Percentiles rank a stretch among this genome's conserved stretches.
Evolutionary conservation across 64 coral and sea anemone genomes (phyloP).

Genomic region (Hydrozoanthus tunicans): DNA sequence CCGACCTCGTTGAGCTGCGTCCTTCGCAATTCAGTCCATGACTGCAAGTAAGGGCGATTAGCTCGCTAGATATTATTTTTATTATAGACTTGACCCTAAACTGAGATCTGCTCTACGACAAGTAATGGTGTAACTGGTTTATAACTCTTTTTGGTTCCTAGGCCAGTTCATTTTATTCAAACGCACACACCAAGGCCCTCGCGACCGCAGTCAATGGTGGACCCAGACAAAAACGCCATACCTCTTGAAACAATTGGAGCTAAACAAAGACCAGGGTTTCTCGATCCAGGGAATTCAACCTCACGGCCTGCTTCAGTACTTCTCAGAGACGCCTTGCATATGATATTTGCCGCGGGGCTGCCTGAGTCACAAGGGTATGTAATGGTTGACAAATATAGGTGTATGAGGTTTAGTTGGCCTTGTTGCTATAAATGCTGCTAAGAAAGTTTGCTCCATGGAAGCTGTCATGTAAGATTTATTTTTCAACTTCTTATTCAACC

Average conservation of each 20-base stretch:
- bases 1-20: too few species aligned
- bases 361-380: slow-evolving; percentile 29
- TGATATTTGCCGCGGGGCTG: slow-evolving; percentile 40
- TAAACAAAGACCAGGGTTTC: slow-evolving; percentile 8
- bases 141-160: background rate
- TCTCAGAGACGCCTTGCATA: slow-evolving; percentile 50
- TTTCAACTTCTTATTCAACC: too few species aligned
- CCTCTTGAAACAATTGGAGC: background rate
- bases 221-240: slow-evolving; percentile 24
- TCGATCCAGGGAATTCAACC: slow-evolving; percentile 28
- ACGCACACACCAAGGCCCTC: slow-evolving; percentile 42
- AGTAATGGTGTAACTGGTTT: background rate
- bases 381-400: background rate
- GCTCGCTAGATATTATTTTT: too few species aligned
- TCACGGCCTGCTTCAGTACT: slow-evolving; percentile 43
- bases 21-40: too few species aligned
- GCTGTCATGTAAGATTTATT: too few species aligned
- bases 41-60: too few species aligned
- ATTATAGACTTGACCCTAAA: too few species aligned
- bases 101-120: background rate
- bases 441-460: too few species aligned
- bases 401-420: too few species aligned
- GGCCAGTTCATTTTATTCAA: slow-evolving; percentile 54
- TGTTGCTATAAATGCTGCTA: too few species aligned
- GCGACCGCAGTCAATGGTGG: slow-evolving; percentile 36